Percentiles rank a stretch among this genome's conserved stretches.
Conservation (phyloP, 2,797 vertebrate species). For the Tokudaia muenninki region DNA sequence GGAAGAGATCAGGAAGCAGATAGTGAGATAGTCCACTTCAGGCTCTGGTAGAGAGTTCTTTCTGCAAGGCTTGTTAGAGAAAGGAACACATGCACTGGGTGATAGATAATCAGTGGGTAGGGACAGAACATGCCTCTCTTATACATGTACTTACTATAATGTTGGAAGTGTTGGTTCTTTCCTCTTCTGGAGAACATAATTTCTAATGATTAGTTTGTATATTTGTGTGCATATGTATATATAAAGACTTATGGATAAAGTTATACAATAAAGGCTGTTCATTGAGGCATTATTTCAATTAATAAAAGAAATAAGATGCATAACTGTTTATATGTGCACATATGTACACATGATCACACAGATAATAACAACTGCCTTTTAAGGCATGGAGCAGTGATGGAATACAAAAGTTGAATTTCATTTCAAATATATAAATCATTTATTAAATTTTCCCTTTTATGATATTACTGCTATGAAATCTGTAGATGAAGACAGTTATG, state of each 20-base stretch:
- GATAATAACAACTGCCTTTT: background rate
- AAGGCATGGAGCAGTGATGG: background rate
- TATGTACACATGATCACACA: background rate
- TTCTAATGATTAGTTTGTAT: background rate
- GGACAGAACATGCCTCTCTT: background rate
- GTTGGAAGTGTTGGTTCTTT: background rate
- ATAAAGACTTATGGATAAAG: background rate
- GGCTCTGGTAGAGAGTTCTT: background rate
- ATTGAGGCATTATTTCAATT: background rate
- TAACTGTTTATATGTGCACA: background rate
- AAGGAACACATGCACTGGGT: background rate
- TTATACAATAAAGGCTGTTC: background rate
- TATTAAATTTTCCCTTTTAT: background rate
- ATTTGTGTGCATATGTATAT: accelerated
- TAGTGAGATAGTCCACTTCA: background rate
- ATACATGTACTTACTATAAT: background rate
- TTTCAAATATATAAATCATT: background rate
- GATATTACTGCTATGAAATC: background rate
- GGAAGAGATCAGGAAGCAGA: background rate
- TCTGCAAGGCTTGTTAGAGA: background rate
- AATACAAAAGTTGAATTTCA: background rate
- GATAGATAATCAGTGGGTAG: background rate
- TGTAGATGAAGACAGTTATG: background rate
- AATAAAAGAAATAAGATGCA: background rate
- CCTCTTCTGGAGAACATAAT: background rate